Evolutionary conservation across 1,140 invertebrate species (phyloP), one percentile per base, ranked within the genome.

Genomic region (Drosophila sturtevanti): DNA sequence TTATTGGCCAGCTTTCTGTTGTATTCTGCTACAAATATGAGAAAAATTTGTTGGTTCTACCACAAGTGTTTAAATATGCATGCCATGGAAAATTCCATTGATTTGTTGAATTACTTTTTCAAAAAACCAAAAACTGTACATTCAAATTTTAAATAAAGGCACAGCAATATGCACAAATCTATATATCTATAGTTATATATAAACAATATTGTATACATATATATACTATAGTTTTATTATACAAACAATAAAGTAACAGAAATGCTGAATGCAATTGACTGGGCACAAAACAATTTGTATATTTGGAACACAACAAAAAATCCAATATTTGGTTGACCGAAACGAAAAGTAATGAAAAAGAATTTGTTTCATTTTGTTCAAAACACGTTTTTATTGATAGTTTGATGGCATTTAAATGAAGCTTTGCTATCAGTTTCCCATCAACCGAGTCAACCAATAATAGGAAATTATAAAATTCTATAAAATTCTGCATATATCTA

Each of bases 41-140:
- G 34, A 55, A 63, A 72, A 41, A 63, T 68, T 54, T 3, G 9
- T 48, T 21, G 0, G 41, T 48, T 48, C 10, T 37, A 48, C 59
- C 65, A 18, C 73, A 77, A 81, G 60, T 67, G 79, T 59, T 63
- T 60, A 69, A 73, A 77, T 77, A 77, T 77, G 65, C 71, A 77
- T 73, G 54, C 59, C 44, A 67, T 21, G 10, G 16, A 48, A 48
- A 77, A 77, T 73, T 68, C 72, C 72, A 66, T 76, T 66, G 81
- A 77, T 72, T 77, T 77, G 72, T 72, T 68, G 64, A 69, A 86
- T 69, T 67, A 72, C 64, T 81, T 78, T 71, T 59, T n/a, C 60
- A 22, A 34, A 31, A 77, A 63, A 72, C 48, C n/a, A 37, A 56
- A 55, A 51, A 27, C 34, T 58, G 18, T 21, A 3, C 41, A 48